Conservation (phyloP, 1,140 invertebrate species). For the Drosophila tristis region DNA sequence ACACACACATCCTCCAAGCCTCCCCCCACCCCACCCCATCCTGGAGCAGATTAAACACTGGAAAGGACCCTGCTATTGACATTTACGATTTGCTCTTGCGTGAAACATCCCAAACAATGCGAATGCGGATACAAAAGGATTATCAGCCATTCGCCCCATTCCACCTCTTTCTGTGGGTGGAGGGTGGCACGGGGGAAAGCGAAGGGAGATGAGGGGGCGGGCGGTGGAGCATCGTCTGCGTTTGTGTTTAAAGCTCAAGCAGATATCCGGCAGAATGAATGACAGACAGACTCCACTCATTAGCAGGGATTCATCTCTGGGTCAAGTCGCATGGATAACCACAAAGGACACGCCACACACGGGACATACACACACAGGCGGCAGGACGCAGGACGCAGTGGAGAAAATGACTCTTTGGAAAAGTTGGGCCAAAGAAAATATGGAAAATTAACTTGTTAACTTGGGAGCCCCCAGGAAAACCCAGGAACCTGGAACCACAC, state of each 20-base stretch:
- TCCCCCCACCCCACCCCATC: constrained; percentile 9
- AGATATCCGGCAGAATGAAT: no score
- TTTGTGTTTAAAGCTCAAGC: constrained; percentile 9
- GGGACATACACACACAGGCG: background rate
- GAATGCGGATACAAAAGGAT: constrained; percentile 72
- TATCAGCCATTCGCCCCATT: constrained; percentile 32
- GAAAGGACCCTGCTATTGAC: constrained; percentile 69
- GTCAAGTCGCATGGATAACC: constrained; percentile 15
- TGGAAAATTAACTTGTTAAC: constrained; percentile 82
- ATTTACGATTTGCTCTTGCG: constrained; percentile 77
- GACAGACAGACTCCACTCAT: constrained; percentile 6
- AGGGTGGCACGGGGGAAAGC: no score
- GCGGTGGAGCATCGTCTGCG: constrained; percentile 2
- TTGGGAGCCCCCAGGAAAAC: constrained; percentile 43
- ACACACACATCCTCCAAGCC: constrained; percentile 19
- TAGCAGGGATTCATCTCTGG: constrained; percentile 4
- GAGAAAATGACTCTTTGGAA: constrained; percentile 28
- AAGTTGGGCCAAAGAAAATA: constrained; percentile 78
- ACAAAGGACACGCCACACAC: constrained; percentile 15
- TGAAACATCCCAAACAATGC: constrained; percentile 68
- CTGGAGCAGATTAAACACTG: constrained; percentile 11
- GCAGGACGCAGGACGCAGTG: constrained; percentile 39
- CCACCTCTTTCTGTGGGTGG: background rate
- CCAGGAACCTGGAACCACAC: constrained; percentile 11
- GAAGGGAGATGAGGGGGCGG: background rate